A percentile compares a stretch with the other conserved stretches of the same genome.
These are phyloP conservation scores for Azorinus chamasolen DNA, from an alignment of 2,888 invertebrate species.

Conservation along the genomic window DNA sequence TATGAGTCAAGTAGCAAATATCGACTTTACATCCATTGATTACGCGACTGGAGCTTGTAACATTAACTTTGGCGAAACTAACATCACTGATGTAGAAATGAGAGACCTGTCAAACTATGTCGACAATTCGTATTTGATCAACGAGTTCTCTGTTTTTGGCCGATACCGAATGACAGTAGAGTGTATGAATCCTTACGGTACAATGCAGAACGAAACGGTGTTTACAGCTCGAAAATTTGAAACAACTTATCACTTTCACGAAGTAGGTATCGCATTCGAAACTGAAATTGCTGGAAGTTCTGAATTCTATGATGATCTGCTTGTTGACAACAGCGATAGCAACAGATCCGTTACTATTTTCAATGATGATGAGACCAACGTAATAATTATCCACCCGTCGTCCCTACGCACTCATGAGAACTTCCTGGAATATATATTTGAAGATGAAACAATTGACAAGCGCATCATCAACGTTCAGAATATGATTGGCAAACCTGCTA, in stretches of 20 bases:
- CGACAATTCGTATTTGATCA: conserved; percentile 27
- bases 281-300: conserved; percentile 59
- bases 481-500: conserved; percentile 55
- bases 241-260: conserved; percentile 64
- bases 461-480: conserved; percentile 69
- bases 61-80: conserved; percentile 65
- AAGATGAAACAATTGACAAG: conserved; percentile 48
- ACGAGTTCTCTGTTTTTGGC: conserved; percentile 72
- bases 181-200: conserved; percentile 79
- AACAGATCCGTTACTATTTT: conserved; percentile 20
- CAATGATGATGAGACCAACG: conserved; percentile 9
- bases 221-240: conserved; percentile 70
- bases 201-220: conserved; percentile 43
- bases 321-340: conserved; percentile 50
- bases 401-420: conserved; percentile 59
- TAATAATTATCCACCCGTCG: conserved; percentile 18
- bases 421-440: conserved; percentile 44
- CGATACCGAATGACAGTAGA: conserved; percentile 69
- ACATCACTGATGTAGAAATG: conserved; percentile 3
- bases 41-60: conserved; percentile 65
- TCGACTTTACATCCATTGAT: conserved; percentile 68
- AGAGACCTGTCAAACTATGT: conserved; percentile 52
- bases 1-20: conserved; percentile 36
- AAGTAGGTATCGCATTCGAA: conserved; percentile 41
- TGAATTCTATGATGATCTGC: conserved; percentile 55